These are phyloP conservation scores for Xenopus tropicalis DNA, from an alignment of 2,113 vertebrate genomes.

Conservation along the genomic window DNA sequence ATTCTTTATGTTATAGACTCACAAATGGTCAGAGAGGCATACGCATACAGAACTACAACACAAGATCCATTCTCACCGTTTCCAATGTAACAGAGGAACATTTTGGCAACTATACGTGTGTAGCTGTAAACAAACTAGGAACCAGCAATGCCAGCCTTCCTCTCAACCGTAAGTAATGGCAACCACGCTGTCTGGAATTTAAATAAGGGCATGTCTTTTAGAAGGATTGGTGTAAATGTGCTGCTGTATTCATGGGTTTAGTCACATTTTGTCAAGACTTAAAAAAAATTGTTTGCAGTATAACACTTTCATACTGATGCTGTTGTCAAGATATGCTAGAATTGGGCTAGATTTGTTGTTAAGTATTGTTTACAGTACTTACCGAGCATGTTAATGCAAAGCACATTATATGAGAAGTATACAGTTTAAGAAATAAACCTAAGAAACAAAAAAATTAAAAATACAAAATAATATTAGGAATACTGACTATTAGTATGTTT, in stretches of 20 bases:
- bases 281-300: not conserved
- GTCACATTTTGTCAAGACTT: not conserved
- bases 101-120: slow-evolving; percentile 98
- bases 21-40: slow-evolving; percentile 89
- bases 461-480: no score
- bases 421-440: no score
- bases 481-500: no score
- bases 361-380: no score
- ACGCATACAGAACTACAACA: slow-evolving; percentile 90
- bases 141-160: slow-evolving; percentile 90
- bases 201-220: not conserved
- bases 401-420: no score
- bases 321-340: no score
- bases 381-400: no score
- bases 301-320: no score
- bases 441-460: no score
- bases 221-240: not conserved
- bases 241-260: not conserved
- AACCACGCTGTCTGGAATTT: not conserved
- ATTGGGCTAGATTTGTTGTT: no score
- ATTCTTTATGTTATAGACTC: slow-evolving; percentile 73
- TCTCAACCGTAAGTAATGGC: slow-evolving; percentile 90
- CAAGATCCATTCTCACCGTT: slow-evolving; percentile 94
- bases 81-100: slow-evolving; percentile 97
- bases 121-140: slow-evolving; percentile 93